Base-by-base conservation (phyloP, 2,888 invertebrate genomes). In the Salticus scenicus region DNA sequence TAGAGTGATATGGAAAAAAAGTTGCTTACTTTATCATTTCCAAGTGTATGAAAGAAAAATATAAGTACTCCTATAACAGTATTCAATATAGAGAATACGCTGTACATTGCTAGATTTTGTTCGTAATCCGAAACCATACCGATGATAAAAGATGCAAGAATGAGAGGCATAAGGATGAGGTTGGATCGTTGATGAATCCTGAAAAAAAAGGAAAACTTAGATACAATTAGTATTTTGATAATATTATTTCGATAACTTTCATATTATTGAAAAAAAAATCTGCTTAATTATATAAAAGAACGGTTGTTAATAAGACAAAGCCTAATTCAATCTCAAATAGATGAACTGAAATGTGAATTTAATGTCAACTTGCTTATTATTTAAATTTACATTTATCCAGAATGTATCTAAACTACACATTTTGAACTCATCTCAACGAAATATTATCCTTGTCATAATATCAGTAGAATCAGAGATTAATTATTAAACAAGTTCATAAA, bases 131-230 rank as follows among this genome's bases (percentile, higher is more conserved):
- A 89, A 28, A 90, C 30, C 76, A 89, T 89, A 37, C 90, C 90
- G 10, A 89, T 41, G 63, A 90, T 75, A 87, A 88, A 89, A 20
- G 89, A 89, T 2, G 89, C 76, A 66, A 89, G 88, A 1, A 90
- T 89, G 66, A 90, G 70, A 1, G 89, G 89, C 88, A 89, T 84
- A 28, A 90, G 83, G 66, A 89, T 85, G 64, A 90, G 73, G 71
- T 89, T 90, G 8, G 89, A 89, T 12, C 90, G 84, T 76, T 90
- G 90, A 42, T 89, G 89, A 66, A 90, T 87, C 37, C 89, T 89
- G 67, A 2, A 66, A 64, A 67, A 31, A 17, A 70, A 71, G 69
- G 14, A 67, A 17, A 67, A n/a, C n/a, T n/a, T n/a, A n/a, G n/a
- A n/a, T n/a, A n/a, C n/a, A n/a, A n/a, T n/a, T n/a, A n/a, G n/a